phyloP scores from a whole-genome alignment of 2,888 invertebrate species.

The Tenodera sinensis region DNA sequence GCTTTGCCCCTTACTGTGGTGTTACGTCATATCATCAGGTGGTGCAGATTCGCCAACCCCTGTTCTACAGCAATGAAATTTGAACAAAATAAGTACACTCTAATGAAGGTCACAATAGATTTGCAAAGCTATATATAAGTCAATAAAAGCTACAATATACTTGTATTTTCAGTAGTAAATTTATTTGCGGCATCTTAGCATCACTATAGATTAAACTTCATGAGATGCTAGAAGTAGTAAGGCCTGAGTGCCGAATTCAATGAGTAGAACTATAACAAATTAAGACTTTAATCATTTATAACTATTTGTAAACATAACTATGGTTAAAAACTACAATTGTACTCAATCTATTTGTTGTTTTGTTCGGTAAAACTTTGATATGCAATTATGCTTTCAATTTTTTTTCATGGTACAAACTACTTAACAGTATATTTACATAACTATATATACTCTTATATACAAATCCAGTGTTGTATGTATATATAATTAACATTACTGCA shows the following conservation, averaged over 20 bases:
- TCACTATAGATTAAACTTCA: neutral
- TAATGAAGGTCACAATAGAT: no score
- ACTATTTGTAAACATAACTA: neutral
- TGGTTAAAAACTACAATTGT: neutral
- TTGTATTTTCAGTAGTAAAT: neutral
- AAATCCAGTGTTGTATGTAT: constrained; percentile 26
- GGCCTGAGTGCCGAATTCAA: neutral
- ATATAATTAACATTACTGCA: constrained; percentile 21
- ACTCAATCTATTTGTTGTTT: neutral
- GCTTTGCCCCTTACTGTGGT: no score
- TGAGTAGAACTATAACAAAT: neutral
- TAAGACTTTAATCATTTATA: neutral
- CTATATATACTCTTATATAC: constrained; percentile 31
- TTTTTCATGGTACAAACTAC: constrained; percentile 35
- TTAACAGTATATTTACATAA: constrained; percentile 36
- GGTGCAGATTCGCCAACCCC: no score
- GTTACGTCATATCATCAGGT: no score
- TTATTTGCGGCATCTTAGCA: neutral
- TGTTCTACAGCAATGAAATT: no score
- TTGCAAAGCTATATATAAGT: neutral
- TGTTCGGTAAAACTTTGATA: constrained; percentile 21
- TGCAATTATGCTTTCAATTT: constrained; percentile 23
- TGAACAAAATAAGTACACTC: no score
- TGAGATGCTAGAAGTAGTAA: neutral
- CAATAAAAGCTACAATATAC: neutral